Percentiles rank a stretch among this genome's conserved stretches.
phyloP scores from a whole-genome alignment of 1,140 invertebrate genomes.

The Lethocerus indicus region DNA sequence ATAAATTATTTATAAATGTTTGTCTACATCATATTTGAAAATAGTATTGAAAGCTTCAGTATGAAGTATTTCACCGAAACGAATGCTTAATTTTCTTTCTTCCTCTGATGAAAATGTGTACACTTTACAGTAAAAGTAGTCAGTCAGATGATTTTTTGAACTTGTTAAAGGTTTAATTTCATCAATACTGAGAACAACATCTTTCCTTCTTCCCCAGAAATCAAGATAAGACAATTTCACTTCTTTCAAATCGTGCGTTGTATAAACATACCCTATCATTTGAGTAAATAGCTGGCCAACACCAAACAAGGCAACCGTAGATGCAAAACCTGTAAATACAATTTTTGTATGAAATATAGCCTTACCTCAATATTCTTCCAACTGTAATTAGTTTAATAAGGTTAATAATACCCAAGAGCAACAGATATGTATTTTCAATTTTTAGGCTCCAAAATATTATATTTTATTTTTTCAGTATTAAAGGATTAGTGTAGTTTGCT shows the following conservation, averaged over 20 bases:
- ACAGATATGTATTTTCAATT: no score
- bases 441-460: no score
- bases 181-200: neutral
- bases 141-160: neutral
- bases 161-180: neutral
- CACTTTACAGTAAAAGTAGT: neutral
- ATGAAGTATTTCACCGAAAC: neutral
- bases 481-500: no score
- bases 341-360: no score
- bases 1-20: no score
- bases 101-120: neutral
- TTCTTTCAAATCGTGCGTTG: neutral
- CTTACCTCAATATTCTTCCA: no score
- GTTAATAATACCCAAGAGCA: no score
- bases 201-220: constrained; percentile 1
- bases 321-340: neutral
- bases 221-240: constrained; percentile 1
- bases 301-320: neutral
- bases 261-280: constrained; percentile 1
- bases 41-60: neutral
- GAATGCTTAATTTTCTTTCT: neutral
- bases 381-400: no score
- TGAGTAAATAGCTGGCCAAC: neutral
- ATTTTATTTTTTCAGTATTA: no score
- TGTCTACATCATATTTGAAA: neutral